phyloP scores from a whole-genome alignment of 2,113 vertebrate genomes.

The Psilopogon haemacephalus region DNA sequence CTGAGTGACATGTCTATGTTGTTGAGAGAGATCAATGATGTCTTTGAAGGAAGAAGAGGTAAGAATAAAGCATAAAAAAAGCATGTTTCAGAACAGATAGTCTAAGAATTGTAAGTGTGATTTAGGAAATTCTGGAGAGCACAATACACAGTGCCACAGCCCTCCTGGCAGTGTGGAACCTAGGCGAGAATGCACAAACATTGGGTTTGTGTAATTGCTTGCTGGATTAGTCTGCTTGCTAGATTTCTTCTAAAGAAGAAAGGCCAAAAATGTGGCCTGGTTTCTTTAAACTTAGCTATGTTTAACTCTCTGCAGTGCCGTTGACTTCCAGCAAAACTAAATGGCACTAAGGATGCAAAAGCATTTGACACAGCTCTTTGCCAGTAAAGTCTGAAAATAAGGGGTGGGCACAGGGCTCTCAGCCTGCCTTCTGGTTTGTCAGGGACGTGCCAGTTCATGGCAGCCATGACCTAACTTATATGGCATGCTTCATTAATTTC shows the following conservation, averaged over 20 bases:
- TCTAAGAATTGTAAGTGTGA: background rate
- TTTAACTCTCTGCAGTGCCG: background rate
- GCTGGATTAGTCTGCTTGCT: background rate
- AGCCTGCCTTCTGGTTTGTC: background rate
- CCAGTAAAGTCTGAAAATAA: background rate
- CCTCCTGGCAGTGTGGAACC: background rate
- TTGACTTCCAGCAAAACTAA: background rate
- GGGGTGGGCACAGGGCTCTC: background rate
- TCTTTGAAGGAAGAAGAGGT: constrained; percentile 96
- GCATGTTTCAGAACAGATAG: background rate
- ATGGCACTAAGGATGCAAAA: background rate
- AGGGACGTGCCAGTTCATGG: background rate
- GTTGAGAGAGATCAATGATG: constrained; percentile 91
- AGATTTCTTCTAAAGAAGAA: background rate
- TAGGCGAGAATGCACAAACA: background rate
- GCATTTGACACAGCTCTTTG: background rate
- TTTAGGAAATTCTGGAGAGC: background rate
- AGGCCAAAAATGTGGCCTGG: background rate
- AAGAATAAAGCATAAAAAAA: constrained; percentile 42
- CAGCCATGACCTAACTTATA: background rate
- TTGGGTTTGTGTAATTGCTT: background rate
- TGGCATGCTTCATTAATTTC: background rate
- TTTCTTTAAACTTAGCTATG: background rate
- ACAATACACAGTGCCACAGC: background rate
- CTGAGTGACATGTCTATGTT: constrained; percentile 91